Conservation (phyloP, 2,797 vertebrate species). For the Nyctalus aviator region DNA sequence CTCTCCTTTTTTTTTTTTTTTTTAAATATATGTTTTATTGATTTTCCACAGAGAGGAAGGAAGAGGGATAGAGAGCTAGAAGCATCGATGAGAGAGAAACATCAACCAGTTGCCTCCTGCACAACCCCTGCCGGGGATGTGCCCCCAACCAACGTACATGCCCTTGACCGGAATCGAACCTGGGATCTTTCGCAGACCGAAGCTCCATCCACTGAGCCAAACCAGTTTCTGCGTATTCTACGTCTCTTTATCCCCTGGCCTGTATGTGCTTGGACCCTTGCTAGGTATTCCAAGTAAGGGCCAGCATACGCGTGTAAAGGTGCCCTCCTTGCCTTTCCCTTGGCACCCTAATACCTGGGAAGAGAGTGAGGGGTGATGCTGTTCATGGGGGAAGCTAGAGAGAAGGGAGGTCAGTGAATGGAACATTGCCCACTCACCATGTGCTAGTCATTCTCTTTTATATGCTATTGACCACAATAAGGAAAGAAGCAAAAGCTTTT, state of each 20-base stretch:
- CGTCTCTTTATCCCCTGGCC: not conserved
- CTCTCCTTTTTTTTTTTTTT: no score
- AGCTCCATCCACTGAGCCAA: no score
- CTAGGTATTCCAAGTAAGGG: not conserved
- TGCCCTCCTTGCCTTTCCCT: not conserved
- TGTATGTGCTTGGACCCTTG: not conserved
- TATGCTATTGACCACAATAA: not conserved
- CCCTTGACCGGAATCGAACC: no score
- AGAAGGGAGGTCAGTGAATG: not conserved
- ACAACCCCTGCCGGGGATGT: no score
- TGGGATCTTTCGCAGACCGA: no score
- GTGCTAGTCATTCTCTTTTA: not conserved
- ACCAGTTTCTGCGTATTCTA: not conserved
- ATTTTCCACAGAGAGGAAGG: no score
- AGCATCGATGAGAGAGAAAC: no score
- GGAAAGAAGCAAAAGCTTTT: conserved; percentile 12
- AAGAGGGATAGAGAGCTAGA: no score
- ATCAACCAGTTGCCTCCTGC: no score
- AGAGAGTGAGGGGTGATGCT: not conserved
- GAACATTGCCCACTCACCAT: not conserved
- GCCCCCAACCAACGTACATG: no score
- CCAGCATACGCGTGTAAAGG: not conserved
- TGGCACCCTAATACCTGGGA: not conserved
- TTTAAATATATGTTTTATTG: no score
- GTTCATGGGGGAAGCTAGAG: not conserved